Evolutionary conservation across 1,140 invertebrate genomes (phyloP).

Genomic region (Ooceraea biroi): DNA sequence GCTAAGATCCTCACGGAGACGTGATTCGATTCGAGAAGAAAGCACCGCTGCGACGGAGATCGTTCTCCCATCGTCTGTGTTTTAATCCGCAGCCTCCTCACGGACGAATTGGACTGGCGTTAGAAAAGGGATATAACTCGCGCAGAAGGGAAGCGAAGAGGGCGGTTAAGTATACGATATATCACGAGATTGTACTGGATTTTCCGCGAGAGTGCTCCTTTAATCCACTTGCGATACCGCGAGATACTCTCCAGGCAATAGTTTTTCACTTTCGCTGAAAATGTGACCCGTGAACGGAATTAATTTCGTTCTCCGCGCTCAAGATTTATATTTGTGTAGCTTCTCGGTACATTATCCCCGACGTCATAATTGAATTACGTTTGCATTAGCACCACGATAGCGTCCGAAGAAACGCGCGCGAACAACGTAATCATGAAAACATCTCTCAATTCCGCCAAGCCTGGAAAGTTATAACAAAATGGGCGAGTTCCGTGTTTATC

Average conservation of each 20-base stretch:
- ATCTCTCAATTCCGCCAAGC: slow-evolving; percentile 35
- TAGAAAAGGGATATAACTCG: background rate
- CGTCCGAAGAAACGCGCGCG: background rate
- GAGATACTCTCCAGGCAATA: background rate
- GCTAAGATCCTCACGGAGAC: slow-evolving; percentile 19
- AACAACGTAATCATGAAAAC: slow-evolving; percentile 32
- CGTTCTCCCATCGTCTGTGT: slow-evolving; percentile 1
- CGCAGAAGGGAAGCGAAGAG: background rate
- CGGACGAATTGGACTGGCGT: slow-evolving; percentile 32
- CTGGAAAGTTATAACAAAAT: slow-evolving; percentile 22
- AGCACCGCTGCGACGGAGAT: background rate
- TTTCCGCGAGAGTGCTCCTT: slow-evolving; percentile 29
- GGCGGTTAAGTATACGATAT: slow-evolving; percentile 35
- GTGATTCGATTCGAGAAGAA: slow-evolving; percentile 36
- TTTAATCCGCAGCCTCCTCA: slow-evolving; percentile 37
- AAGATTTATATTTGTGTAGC: background rate
- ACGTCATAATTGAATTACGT: slow-evolving; percentile 26
- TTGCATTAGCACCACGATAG: no score
- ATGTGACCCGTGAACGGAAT: background rate
- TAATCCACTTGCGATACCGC: slow-evolving; percentile 18
- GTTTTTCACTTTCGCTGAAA: background rate
- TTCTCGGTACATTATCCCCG: slow-evolving; percentile 7
- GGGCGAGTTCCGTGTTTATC: slow-evolving; percentile 45
- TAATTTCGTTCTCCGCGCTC: background rate
- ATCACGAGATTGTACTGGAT: slow-evolving; percentile 28